Base-by-base conservation (phyloP, 2,113 vertebrate genomes). In the Eolophus roseicapilla region DNA sequence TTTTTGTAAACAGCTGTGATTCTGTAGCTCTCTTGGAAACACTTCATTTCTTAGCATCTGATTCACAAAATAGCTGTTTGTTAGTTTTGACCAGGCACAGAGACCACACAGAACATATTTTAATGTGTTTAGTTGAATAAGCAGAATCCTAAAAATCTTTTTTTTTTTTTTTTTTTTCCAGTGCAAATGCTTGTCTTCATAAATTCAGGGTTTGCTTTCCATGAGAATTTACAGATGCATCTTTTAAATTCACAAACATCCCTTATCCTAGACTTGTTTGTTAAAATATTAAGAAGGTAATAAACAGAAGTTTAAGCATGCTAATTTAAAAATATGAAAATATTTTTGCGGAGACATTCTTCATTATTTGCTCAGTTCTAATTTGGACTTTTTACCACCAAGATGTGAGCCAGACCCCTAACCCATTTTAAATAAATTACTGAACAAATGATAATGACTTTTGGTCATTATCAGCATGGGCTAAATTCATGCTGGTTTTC, bases 401-500 rank as follows among this genome's bases (percentile, higher is more conserved):
- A 92, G 92, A 93, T 5, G 2, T 85, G 70, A 95, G 78, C 83
- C 2, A 63, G 96, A 94, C 92, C 96, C 91, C 91, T 95, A 85
- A 96, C 92, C 94, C 83, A 94, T 93, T 96, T 94, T 84, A 92
- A 94, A 96, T 95, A 96, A 94, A 94, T 96, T 96, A 95, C 96
- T 89, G 93, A 96, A 92, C 62, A 96, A 94, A 95, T 92, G 90
- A 83, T 96, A 96, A 96, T 97, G 93, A 94, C 95, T 96, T 95
- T 94, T 96, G 95, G 91, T 92, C 92, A 86, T 97, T 92, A 93
- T 87, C 92, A 94, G 92, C 92, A 92, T 88, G 91, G 82, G 79
- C 60, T 94, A 81, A 92, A 96, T 96, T 97, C 93, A 90, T 92
- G 92, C 93, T 96, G 96, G 94, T 90, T 97, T 96, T 96, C 96